Conservation (phyloP, 1,140 invertebrate species). For the Mya arenaria region DNA sequence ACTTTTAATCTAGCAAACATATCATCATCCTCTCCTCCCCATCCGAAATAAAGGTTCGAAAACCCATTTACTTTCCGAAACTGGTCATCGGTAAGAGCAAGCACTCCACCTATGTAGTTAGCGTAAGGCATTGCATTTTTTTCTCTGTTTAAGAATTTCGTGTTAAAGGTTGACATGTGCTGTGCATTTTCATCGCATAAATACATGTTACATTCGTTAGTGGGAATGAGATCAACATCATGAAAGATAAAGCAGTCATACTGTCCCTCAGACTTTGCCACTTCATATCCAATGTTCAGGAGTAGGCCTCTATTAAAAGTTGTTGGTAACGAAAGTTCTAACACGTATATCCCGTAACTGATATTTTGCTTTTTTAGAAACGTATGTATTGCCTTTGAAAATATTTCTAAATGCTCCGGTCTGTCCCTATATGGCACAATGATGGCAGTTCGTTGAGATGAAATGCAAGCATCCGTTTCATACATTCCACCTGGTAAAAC, state of each 20-base stretch:
- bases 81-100: slow-evolving; percentile 79
- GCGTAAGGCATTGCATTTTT: slow-evolving; percentile 63
- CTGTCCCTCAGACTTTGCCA: slow-evolving; percentile 88
- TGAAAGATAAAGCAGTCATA: slow-evolving; percentile 96
- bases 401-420: too few species aligned
- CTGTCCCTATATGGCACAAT: too few species aligned
- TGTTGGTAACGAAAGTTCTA: too few species aligned
- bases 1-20: too few species aligned
- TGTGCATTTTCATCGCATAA: slow-evolving; percentile 85
- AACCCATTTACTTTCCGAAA: slow-evolving; percentile 93
- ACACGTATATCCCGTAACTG: too few species aligned
- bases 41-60: slow-evolving; percentile 93
- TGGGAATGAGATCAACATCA: slow-evolving; percentile 95
- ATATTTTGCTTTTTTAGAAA: too few species aligned
- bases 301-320: slow-evolving; percentile 94
- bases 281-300: slow-evolving; percentile 95
- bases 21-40: slow-evolving; percentile 83
- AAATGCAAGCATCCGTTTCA: too few species aligned
- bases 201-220: slow-evolving; percentile 95
- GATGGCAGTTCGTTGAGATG: too few species aligned
- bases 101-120: slow-evolving; percentile 67
- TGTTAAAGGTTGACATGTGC: slow-evolving; percentile 89
- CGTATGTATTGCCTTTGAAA: too few species aligned
- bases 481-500: too few species aligned
- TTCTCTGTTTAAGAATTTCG: too few species aligned